A percentile compares a stretch with the other conserved stretches of the same genome.
phyloP scores from a whole-genome alignment of 2,888 invertebrate genomes.

The Glaucopsyche alexis region DNA sequence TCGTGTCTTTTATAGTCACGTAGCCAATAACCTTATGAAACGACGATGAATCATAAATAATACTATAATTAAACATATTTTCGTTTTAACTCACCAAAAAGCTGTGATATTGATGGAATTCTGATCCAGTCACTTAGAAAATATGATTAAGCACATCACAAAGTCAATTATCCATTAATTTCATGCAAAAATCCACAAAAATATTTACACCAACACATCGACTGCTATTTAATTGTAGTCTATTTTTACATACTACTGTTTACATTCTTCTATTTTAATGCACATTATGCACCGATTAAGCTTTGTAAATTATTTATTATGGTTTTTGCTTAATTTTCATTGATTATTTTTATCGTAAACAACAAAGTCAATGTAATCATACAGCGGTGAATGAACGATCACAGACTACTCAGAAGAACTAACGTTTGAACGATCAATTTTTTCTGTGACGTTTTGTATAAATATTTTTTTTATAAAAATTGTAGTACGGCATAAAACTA shows the following conservation, averaged over 20 bases:
- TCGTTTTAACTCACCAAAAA: slow-evolving; percentile 63
- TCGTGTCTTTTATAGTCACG: slow-evolving; percentile 39
- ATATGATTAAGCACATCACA: slow-evolving; percentile 53
- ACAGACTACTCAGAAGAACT: too few relatives aligned
- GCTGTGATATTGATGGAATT: neutral
- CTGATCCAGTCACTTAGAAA: slow-evolving; percentile 1
- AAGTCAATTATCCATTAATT: slow-evolving; percentile 38
- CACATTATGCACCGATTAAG: slow-evolving; percentile 61
- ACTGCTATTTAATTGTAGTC: slow-evolving; percentile 25
- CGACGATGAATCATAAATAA: slow-evolving; percentile 59
- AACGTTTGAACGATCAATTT: slow-evolving; percentile 77
- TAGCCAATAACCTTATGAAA: slow-evolving; percentile 41
- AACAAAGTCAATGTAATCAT: slow-evolving; percentile 62
- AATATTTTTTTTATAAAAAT: neutral
- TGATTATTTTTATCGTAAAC: slow-evolving; percentile 75
- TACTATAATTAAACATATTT: slow-evolving; percentile 57
- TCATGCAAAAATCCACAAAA: slow-evolving; percentile 22
- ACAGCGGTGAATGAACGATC: slow-evolving; percentile 80
- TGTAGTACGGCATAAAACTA: too few relatives aligned
- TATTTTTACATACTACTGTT: slow-evolving; percentile 35
- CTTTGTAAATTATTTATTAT: slow-evolving; percentile 55
- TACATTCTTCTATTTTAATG: slow-evolving; percentile 49
- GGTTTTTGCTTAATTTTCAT: slow-evolving; percentile 67
- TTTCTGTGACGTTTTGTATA: slow-evolving; percentile 40
- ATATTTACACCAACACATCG: slow-evolving; percentile 25